These are phyloP conservation scores for Spongia lamella DNA, from an alignment of 37 sponge, comb jelly and placozoan species.

Conservation along the genomic window DNA sequence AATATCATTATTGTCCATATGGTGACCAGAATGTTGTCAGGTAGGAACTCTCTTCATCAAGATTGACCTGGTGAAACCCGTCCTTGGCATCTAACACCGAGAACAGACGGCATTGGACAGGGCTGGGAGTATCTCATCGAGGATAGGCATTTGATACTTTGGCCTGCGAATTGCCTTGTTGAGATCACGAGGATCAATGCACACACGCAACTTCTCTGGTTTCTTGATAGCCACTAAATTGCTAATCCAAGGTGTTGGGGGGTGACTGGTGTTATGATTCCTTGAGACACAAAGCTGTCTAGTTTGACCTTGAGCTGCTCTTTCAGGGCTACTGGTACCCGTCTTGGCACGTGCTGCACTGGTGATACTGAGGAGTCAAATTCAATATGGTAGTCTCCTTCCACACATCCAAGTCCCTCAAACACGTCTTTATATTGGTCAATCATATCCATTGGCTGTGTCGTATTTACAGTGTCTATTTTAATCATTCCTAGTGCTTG, in stretches of 20 bases:
- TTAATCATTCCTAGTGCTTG: no score
- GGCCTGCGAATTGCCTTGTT: constrained; percentile 43
- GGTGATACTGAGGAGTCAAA: constrained; percentile 13
- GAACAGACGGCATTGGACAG: constrained; percentile 25
- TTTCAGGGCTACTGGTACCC: constrained; percentile 21
- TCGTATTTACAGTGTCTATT: no score
- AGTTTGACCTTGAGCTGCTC: constrained; percentile 11
- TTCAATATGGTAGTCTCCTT: constrained; percentile 24
- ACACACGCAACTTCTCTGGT: constrained; percentile 37
- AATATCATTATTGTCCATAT: constrained; percentile 15
- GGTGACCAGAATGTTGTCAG: constrained; percentile 40
- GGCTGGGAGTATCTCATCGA: constrained; percentile 30
- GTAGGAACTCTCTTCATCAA: constrained; percentile 6
- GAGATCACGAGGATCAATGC: constrained; percentile 51
- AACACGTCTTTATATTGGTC: constrained; percentile 14
- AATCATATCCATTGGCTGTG: background rate
- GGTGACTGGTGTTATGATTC: constrained; percentile 24
- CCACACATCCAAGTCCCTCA: constrained; percentile 12
- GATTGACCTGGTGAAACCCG: constrained; percentile 24
- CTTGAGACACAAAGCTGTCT: constrained; percentile 12
- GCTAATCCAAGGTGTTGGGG: constrained; percentile 49
- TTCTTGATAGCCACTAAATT: constrained; percentile 26
- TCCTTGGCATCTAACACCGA: constrained; percentile 16
- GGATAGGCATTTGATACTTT: constrained; percentile 25
- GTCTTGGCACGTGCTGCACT: constrained; percentile 24